Conservation (phyloP, 2,797 vertebrate species). For the Oreortyx pictus region DNA sequence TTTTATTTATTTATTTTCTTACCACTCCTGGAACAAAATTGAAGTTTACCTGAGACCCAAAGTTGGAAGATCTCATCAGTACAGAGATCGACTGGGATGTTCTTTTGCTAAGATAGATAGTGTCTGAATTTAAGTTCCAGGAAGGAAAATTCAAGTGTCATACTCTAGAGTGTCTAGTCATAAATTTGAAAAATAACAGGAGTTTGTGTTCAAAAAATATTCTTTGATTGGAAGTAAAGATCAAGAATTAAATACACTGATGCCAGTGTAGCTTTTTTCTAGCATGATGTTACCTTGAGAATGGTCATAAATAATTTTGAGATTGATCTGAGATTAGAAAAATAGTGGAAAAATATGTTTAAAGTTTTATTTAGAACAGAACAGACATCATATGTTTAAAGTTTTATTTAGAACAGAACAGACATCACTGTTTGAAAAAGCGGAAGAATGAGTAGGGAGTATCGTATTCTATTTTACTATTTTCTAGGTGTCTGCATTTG, state of each 20-base stretch:
- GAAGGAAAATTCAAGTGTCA: not conserved
- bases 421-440: not conserved
- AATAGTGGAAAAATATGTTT: not conserved
- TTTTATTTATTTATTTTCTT: not conserved
- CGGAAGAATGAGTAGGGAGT: not conserved
- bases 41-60: not conserved
- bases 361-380: not conserved
- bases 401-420: not conserved
- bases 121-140: not conserved
- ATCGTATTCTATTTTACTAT: not conserved
- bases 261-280: not conserved
- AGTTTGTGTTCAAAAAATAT: not conserved
- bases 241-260: not conserved
- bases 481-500: not conserved
- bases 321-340: not conserved
- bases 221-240: not conserved
- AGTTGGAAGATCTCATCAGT: not conserved
- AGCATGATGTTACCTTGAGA: not conserved
- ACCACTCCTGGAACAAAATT: not conserved
- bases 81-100: not conserved
- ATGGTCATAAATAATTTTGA: not conserved
- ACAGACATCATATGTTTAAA: not conserved
- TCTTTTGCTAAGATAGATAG: not conserved
- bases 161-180: not conserved
- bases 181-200: not conserved